These are phyloP conservation scores for Apodemus sylvaticus DNA, from an alignment of 2,113 vertebrate species.

Conservation along the genomic window DNA sequence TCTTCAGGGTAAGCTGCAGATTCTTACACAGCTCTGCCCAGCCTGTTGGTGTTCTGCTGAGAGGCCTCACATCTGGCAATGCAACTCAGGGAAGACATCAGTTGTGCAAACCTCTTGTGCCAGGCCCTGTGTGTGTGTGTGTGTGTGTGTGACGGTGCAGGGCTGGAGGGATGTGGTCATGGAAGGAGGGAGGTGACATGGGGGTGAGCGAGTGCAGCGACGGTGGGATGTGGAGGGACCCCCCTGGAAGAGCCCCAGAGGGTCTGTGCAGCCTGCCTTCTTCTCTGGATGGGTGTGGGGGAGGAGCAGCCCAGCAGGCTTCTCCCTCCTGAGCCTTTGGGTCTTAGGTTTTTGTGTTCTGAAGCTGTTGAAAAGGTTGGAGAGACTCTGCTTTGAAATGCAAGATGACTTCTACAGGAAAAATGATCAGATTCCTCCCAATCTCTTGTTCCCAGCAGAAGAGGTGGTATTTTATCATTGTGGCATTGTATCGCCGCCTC, in stretches of 20 bases:
- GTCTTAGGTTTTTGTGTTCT: not conserved
- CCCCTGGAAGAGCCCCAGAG: rapidly evolving
- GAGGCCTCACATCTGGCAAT: not conserved
- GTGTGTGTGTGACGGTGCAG: rapidly evolving
- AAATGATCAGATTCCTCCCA: constrained; percentile 63
- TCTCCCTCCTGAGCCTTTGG: not conserved
- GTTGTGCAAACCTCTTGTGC: not conserved
- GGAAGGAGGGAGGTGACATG: not conserved
- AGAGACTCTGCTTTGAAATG: constrained; percentile 67
- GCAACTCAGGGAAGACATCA: not conserved
- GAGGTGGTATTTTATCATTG: constrained; percentile 55
- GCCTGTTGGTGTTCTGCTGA: too few relatives aligned
- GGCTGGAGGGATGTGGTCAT: not conserved
- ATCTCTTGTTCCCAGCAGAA: constrained; percentile 71
- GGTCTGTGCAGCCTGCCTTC: rapidly evolving
- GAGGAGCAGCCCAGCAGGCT: not conserved
- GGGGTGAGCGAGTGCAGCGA: rapidly evolving
- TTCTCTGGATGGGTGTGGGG: not conserved
- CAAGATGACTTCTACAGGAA: constrained; percentile 68
- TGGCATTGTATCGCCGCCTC: not conserved
- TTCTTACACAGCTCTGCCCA: not conserved
- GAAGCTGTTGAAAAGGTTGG: not conserved
- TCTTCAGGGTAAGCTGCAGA: not conserved
- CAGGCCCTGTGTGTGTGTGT: too few relatives aligned
- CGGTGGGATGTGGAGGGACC: too few relatives aligned